phyloP scores from a whole-genome alignment of 1,140 invertebrate species.

The Andricus grossulariae region DNA sequence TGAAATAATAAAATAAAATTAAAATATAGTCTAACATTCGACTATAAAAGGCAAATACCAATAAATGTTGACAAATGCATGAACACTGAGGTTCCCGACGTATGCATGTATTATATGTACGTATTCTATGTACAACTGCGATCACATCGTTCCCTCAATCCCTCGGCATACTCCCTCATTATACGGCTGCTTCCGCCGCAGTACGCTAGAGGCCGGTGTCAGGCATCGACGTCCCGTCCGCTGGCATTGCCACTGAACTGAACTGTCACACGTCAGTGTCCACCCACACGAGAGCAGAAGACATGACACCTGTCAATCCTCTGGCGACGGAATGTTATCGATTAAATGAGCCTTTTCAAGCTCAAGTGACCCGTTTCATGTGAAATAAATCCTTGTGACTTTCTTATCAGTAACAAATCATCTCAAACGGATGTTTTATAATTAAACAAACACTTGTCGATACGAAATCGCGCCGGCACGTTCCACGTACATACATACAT shows the following conservation, averaged over 20 bases:
- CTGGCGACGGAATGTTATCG: conserved; percentile 9
- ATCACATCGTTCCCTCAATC: too few relatives aligned
- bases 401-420: not conserved
- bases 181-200: not conserved
- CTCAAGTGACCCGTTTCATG: conserved; percentile 4
- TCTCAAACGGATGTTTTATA: not conserved
- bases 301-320: not conserved
- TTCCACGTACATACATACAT: not conserved
- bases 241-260: not conserved
- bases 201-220: conserved; percentile 9
- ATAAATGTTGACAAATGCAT: too few relatives aligned
- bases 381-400: not conserved
- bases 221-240: not conserved
- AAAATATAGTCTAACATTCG: too few relatives aligned
- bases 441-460: not conserved
- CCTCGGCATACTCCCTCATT: not conserved
- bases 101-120: too few relatives aligned
- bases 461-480: not conserved
- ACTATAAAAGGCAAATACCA: too few relatives aligned
- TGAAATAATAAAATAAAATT: too few relatives aligned
- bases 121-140: too few relatives aligned
- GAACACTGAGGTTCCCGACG: too few relatives aligned
- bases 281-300: not conserved
- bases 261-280: not conserved
- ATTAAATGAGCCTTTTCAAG: conserved; percentile 6